Conservation (phyloP, 2,113 vertebrate genomes). For the Channa maculata region DNA sequence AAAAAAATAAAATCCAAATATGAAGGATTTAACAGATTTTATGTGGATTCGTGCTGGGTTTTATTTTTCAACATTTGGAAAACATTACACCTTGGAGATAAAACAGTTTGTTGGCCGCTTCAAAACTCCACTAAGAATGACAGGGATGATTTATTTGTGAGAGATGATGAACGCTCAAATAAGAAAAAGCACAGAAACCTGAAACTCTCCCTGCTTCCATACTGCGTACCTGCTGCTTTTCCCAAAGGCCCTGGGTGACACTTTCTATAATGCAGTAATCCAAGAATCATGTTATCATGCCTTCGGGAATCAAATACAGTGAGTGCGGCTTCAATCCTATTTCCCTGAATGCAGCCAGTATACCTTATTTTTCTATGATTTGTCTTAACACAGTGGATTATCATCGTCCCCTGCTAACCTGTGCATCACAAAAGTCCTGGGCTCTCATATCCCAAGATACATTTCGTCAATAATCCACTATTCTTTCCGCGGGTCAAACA, state of each 20-base stretch:
- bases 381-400: constrained; percentile 79
- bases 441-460: constrained; percentile 62
- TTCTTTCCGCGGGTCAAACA: constrained; percentile 31
- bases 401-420: constrained; percentile 63
- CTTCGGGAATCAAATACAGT: constrained; percentile 70
- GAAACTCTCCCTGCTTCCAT: constrained; percentile 25
- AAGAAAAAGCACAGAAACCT: constrained; percentile 12
- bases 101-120: not conserved
- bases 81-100: not conserved
- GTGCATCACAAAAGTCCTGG: constrained; percentile 40
- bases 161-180: constrained; percentile 27
- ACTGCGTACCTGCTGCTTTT: constrained; percentile 53
- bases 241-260: constrained; percentile 65
- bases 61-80: constrained; percentile 19
- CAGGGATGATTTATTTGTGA: not conserved
- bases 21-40: not conserved
- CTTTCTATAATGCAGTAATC: constrained; percentile 80
- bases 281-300: constrained; percentile 79
- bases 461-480: constrained; percentile 62
- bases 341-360: constrained; percentile 66
- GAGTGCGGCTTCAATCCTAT: constrained; percentile 75
- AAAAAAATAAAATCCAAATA: not conserved
- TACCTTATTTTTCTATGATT: constrained; percentile 67
- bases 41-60: not conserved
- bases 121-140: not conserved